These are phyloP conservation scores for Salminus brasiliensis DNA, from an alignment of 2,113 vertebrate species.

Conservation along the genomic window DNA sequence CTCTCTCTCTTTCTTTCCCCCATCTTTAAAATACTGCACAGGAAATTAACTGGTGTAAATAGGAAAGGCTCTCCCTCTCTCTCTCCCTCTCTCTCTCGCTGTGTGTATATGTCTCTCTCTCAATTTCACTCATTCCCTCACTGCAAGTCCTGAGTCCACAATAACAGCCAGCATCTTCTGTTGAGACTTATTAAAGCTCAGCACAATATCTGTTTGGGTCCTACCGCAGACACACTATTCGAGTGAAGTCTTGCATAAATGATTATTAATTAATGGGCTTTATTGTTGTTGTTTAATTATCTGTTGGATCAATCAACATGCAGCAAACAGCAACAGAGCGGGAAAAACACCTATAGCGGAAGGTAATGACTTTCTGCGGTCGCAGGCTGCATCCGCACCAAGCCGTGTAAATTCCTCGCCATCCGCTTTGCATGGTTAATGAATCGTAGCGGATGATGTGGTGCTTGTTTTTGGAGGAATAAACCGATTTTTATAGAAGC, in stretches of 20 bases:
- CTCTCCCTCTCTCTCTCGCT: neutral
- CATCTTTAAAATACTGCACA: conserved; percentile 52
- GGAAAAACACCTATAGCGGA: conserved; percentile 39
- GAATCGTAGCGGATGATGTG: conserved; percentile 46
- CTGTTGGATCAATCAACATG: conserved; percentile 39
- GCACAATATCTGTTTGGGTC: conserved; percentile 10
- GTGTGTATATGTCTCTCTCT: neutral
- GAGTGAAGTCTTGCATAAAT: conserved; percentile 43
- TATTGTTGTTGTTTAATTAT: conserved; percentile 49
- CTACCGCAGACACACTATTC: conserved; percentile 17
- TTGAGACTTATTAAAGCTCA: conserved; percentile 29
- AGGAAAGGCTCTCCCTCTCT: neutral
- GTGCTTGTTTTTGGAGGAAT: neutral
- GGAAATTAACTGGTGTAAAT: conserved; percentile 49
- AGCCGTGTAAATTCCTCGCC: conserved; percentile 57
- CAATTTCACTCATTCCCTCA: conserved; percentile 9
- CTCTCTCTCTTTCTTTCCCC: too few species aligned
- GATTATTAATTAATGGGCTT: conserved; percentile 44
- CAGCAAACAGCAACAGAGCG: conserved; percentile 9
- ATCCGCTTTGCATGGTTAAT: conserved; percentile 58
- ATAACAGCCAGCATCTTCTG: conserved; percentile 23
- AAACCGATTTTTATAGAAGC: conserved; percentile 1
- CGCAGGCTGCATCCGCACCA: conserved; percentile 39
- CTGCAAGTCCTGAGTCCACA: conserved; percentile 19
- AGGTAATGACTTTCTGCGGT: conserved; percentile 55